phyloP scores from a whole-genome alignment of 2,797 vertebrate genomes.

The Tenualosa ilisha region DNA sequence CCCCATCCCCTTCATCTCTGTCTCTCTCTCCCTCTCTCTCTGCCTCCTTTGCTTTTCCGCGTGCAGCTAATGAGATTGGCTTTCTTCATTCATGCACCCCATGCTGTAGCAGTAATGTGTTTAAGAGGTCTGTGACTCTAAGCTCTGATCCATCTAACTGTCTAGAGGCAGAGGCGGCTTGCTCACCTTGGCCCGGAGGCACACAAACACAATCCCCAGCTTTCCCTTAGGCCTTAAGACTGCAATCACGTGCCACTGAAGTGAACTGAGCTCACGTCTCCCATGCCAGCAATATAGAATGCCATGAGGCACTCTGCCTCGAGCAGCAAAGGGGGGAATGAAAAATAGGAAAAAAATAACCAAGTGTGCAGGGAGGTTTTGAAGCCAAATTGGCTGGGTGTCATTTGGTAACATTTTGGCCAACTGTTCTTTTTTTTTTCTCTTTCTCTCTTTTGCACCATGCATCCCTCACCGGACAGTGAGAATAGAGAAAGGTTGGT shows the following conservation, averaged over 20 bases:
- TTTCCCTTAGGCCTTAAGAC: background rate
- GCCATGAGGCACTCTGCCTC: background rate
- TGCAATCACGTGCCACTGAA: background rate
- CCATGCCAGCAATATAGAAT: background rate
- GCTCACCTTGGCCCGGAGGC: background rate
- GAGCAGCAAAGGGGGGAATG: background rate
- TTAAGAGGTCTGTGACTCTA: conserved; percentile 45
- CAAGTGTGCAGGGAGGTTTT: background rate
- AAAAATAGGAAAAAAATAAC: background rate
- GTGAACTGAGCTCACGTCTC: background rate
- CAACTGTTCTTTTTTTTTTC: background rate
- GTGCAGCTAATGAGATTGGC: conserved; percentile 49
- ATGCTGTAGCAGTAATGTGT: conserved; percentile 43
- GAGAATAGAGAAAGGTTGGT: background rate
- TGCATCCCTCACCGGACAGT: background rate
- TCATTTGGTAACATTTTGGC: background rate
- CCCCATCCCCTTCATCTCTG: background rate
- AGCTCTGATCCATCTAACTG: conserved; percentile 19
- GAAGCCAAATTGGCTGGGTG: background rate
- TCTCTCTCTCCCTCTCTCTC: conserved; percentile 13
- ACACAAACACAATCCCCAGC: background rate
- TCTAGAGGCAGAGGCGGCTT: background rate
- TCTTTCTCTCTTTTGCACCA: background rate
- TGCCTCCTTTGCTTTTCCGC: background rate
- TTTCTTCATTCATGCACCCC: conserved; percentile 38